phyloP scores from a whole-genome alignment of 2,113 vertebrate species.

The Neofelis nebulosa region DNA sequence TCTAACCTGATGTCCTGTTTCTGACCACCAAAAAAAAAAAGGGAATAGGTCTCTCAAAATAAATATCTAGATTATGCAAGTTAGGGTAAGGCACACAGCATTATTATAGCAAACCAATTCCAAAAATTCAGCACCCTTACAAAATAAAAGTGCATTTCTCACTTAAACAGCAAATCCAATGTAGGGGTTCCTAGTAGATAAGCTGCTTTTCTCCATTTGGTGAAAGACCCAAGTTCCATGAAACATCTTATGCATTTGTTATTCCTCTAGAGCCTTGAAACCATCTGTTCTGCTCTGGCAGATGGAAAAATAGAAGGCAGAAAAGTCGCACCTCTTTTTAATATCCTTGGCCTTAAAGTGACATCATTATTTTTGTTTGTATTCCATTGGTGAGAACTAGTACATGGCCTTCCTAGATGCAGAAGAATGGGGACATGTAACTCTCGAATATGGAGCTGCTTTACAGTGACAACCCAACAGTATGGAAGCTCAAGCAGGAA shows the following conservation, averaged over 20 bases:
- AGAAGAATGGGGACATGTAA: background rate
- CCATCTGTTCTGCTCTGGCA: background rate
- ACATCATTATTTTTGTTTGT: background rate
- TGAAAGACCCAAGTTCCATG: background rate
- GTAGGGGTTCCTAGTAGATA: background rate
- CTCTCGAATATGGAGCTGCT: background rate
- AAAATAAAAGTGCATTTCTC: background rate
- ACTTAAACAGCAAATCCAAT: background rate
- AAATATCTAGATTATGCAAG: background rate
- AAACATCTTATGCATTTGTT: background rate
- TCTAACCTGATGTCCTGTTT: background rate
- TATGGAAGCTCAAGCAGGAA: background rate
- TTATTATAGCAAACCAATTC: background rate
- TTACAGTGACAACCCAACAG: background rate
- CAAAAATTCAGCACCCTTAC: background rate
- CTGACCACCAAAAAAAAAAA: background rate
- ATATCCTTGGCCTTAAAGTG: background rate
- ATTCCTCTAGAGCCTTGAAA: background rate
- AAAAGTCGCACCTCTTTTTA: background rate
- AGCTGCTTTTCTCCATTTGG: background rate
- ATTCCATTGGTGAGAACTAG: background rate
- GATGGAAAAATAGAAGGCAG: background rate
- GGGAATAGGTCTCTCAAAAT: background rate
- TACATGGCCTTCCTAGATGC: background rate
- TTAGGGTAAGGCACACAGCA: background rate